These are phyloP conservation scores for Alloplasta piceator DNA, from an alignment of 2,888 invertebrate genomes.

Conservation along the genomic window DNA sequence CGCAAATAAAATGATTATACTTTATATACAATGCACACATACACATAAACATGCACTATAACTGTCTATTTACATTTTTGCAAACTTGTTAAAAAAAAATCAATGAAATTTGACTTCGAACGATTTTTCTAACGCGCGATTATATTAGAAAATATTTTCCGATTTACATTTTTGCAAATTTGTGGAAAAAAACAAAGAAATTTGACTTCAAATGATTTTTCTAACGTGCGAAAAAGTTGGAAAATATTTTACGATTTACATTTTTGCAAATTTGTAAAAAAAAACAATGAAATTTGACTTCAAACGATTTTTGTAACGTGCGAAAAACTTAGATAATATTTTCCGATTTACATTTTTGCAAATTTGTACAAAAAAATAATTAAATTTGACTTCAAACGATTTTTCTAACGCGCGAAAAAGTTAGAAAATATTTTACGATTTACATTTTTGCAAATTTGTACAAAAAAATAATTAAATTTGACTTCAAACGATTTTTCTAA, in stretches of 20 bases:
- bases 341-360: too few species aligned
- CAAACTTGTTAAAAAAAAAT: too few species aligned
- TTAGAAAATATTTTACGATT: neutral
- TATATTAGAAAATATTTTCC: neutral
- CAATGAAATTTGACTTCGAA: too few species aligned
- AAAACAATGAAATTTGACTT: too few species aligned
- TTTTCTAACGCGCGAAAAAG: neutral
- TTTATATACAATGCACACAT: conserved; percentile 8
- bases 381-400: neutral
- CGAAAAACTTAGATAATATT: neutral
- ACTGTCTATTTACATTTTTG: too few species aligned
- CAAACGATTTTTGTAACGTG: neutral
- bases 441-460: too few species aligned
- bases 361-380: too few species aligned
- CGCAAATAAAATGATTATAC: conserved; percentile 48
- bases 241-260: neutral
- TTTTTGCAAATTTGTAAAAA: too few species aligned
- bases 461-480: too few species aligned
- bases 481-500: neutral
- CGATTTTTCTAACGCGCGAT: neutral
- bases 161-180: too few species aligned
- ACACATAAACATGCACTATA: neutral
- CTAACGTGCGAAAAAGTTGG: neutral
- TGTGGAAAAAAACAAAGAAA: too few species aligned
- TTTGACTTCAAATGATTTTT: neutral